Base-by-base conservation (phyloP, 1,140 invertebrate genomes). In the Holotrichia oblita region DNA sequence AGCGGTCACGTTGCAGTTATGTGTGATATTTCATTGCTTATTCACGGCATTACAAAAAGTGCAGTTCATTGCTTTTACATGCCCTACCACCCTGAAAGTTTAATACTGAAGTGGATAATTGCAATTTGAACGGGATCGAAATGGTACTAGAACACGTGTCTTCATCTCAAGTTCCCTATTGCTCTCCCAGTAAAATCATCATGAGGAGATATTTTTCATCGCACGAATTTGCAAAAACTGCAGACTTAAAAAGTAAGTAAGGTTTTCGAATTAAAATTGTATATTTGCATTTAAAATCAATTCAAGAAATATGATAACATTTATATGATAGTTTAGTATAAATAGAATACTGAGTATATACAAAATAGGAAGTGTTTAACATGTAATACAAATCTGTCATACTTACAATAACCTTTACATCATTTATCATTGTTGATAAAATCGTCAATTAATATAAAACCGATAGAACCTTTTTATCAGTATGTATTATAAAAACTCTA, bases 101-200 rank as follows among this genome's bases (percentile, higher is more conserved):
- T 78, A 73, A 76, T 74, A 78, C 41, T 41, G 41, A 78, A 78
- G 77, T 75, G 79, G 79, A 76, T 78, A 75, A 80, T 80, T 42
- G 79, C 76, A 14, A 80, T 75, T 78, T 80, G 77, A 80, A 77
- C n/a, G 34, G n/a, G 34, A 61, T 55, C 72, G 72, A 22, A 24
- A 79, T 77, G 78, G 74, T 77, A 42, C 79, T 77, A 27, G 75
- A 76, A 34, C 75, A 76, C 22, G 34, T 74, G 40, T 17, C 75
- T 20, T 76, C 75, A 27, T 44, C 44, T 17, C 75, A 76, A 17
- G 42, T 55, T 27, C 75, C 75, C 14, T 76, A 76, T n/a, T 48
- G 14, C 41, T 40, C 73, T 41, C 75, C 75, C 12, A 42, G 41
- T 34, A 76, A 76, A 55, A 44, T 76, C 14, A 48, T 76, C 7